Percentiles rank a stretch among this genome's conserved stretches.
Conservation (phyloP, 2,888 invertebrate species). For the Chirona hameri region DNA sequence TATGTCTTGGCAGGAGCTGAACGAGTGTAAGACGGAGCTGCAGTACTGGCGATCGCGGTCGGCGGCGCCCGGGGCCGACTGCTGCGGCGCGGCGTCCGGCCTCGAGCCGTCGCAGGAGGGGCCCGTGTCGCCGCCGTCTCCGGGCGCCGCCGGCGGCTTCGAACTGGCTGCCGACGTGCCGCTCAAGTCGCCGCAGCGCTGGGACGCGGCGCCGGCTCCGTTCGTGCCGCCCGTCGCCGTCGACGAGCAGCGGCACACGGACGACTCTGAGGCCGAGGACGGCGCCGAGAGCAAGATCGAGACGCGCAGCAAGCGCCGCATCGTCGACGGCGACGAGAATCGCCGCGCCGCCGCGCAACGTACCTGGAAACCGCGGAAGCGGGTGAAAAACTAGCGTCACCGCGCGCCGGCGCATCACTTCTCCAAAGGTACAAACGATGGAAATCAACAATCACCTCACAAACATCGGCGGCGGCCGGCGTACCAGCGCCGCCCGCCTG, state of each 20-base stretch:
- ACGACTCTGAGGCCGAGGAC: conserved; percentile 2
- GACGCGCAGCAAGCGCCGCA: conserved; percentile 9
- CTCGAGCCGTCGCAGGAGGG: not conserved
- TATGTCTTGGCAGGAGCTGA: conserved; percentile 63
- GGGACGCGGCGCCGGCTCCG: not conserved
- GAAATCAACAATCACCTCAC: conserved; percentile 13
- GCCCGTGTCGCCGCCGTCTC: not conserved
- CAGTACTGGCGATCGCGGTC: conserved; percentile 89
- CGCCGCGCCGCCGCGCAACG: not conserved
- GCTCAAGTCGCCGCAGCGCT: conserved; percentile 23
- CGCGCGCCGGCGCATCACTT: not conserved
- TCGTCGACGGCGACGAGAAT: not conserved
- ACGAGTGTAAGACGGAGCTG: conserved; percentile 85
- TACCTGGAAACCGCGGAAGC: not conserved
- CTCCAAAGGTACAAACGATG: conserved; percentile 4
- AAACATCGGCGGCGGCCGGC: not conserved
- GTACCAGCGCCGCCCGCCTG: not conserved
- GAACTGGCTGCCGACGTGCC: not conserved
- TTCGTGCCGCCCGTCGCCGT: not conserved
- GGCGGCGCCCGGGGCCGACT: conserved; percentile 52
- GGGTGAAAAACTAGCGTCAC: not conserved
- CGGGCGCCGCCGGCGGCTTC: not conserved
- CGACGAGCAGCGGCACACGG: not conserved
- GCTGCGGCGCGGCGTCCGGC: conserved; percentile 52
- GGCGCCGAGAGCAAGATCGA: conserved; percentile 6